Evolutionary conservation across 2,888 invertebrate genomes (phyloP).

Genomic region (Halictus quadricinctus): DNA sequence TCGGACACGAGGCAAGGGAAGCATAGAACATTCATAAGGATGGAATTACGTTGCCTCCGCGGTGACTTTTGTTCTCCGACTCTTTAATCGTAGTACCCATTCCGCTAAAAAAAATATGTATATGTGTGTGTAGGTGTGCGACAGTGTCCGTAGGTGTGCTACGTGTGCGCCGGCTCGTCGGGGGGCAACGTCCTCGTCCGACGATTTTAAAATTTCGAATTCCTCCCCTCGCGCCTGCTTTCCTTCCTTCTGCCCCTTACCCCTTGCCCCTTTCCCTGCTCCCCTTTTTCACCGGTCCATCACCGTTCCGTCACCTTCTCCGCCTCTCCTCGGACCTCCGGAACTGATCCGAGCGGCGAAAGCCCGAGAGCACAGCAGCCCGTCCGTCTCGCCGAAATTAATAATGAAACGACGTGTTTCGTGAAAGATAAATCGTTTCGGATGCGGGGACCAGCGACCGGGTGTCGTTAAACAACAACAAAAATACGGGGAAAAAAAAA

Average conservation of each 20-base stretch:
- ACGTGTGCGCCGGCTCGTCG: conserved; percentile 15
- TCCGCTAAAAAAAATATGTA: conserved; percentile 61
- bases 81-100: conserved; percentile 63
- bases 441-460: background rate
- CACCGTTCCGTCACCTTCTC: conserved; percentile 5
- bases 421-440: conserved; percentile 3
- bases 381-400: conserved; percentile 56
- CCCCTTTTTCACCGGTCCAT: conserved; percentile 1
- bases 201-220: conserved; percentile 65
- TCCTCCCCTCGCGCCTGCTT: conserved; percentile 48
- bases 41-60: conserved; percentile 64
- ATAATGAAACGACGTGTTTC: conserved; percentile 54
- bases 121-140: background rate
- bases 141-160: background rate
- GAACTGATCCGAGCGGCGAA: conserved; percentile 42
- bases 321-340: conserved; percentile 16
- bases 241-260: conserved; percentile 10
- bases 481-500: background rate
- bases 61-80: conserved; percentile 65
- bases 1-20: conserved; percentile 46
- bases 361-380: background rate
- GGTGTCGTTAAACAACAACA: conserved; percentile 8
- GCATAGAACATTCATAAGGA: conserved; percentile 64
- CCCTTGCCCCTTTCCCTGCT: background rate
- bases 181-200: conserved; percentile 67